phyloP scores from a whole-genome alignment of 2,113 vertebrate species.

The Crotophaga sulcirostris region DNA sequence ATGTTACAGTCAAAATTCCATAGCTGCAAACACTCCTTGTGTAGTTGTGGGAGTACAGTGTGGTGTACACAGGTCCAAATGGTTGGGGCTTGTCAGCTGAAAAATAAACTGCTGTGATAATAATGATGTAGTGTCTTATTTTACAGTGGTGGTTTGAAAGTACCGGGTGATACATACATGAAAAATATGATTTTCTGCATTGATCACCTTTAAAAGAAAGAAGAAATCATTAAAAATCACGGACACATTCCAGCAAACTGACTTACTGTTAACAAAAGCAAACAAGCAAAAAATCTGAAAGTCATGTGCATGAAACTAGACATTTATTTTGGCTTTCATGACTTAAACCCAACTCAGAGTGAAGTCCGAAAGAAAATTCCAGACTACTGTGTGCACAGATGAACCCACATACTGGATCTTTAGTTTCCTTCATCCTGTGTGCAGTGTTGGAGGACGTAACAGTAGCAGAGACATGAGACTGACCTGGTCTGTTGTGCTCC shows the following conservation, averaged over 20 bases:
- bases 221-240: background rate
- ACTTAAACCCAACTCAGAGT: background rate
- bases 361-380: too few species aligned
- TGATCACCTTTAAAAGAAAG: background rate
- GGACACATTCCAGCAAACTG: background rate
- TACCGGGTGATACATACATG: background rate
- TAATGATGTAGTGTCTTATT: background rate
- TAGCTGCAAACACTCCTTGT: background rate
- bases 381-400: rapidly evolving
- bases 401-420: rapidly evolving
- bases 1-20: background rate
- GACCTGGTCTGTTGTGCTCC: background rate
- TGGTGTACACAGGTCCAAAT: background rate
- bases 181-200: background rate
- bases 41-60: rapidly evolving
- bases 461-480: background rate
- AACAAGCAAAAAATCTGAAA: background rate
- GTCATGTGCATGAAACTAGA: background rate
- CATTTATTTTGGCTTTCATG: background rate
- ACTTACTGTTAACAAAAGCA: background rate
- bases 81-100: background rate
- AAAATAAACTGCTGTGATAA: background rate
- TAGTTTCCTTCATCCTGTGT: rapidly evolving
- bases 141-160: background rate
- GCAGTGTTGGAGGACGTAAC: rapidly evolving